These are phyloP conservation scores for Proisotoma minuta DNA, from an alignment of 2,888 invertebrate species.

Conservation along the genomic window DNA sequence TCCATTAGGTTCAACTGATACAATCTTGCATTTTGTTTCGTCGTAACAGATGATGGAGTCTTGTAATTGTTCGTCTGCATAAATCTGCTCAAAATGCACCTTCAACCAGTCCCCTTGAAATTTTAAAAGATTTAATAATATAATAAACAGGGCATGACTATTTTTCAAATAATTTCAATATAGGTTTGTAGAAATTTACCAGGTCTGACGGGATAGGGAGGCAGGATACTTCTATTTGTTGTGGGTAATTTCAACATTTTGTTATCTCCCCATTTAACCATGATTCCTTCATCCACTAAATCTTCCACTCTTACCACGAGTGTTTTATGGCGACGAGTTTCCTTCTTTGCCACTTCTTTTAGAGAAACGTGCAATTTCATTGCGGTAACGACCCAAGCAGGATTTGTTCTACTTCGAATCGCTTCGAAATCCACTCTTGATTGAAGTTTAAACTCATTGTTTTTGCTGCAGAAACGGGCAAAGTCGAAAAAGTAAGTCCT, in stretches of 20 bases:
- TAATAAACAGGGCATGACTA: too few relatives aligned
- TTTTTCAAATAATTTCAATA: constrained; percentile 1
- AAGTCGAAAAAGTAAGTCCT: constrained; percentile 32
- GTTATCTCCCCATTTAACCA: constrained; percentile 15
- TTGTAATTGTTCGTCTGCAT: background rate
- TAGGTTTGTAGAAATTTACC: too few relatives aligned
- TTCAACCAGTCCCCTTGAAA: constrained; percentile 44
- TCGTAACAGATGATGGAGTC: background rate
- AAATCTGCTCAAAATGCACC: constrained; percentile 25
- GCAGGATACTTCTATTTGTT: constrained; percentile 5
- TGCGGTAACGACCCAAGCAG: constrained; percentile 25
- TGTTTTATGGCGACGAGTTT: constrained; percentile 11
- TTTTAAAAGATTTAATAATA: background rate
- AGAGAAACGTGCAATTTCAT: constrained; percentile 19
- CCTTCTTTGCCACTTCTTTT: constrained; percentile 10
- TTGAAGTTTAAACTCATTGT: constrained; percentile 14
- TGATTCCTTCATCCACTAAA: constrained; percentile 3
- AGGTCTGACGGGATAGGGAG: background rate
- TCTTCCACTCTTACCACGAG: constrained; percentile 17
- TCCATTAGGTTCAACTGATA: constrained; percentile 22
- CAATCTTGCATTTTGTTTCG: constrained; percentile 20
- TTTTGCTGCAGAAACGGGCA: constrained; percentile 15
- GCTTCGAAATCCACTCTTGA: constrained; percentile 34
- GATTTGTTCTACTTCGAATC: background rate
- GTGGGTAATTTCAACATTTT: constrained; percentile 8